Conservation (phyloP, 2,113 vertebrate species). For the Apistogramma diplotaenia region DNA sequence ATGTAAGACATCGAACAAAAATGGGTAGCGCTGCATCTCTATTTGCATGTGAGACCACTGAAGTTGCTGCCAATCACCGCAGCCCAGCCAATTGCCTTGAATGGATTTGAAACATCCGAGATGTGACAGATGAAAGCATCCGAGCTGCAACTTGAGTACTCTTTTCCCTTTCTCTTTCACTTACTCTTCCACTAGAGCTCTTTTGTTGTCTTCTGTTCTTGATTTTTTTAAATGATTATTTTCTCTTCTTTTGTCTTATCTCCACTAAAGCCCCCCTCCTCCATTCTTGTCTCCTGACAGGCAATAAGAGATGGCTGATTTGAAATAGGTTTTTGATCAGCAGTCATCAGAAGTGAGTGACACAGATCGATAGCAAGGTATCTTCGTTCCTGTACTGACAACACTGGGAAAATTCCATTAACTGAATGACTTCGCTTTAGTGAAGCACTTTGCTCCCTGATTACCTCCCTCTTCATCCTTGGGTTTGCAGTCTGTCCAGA, state of each 20-base stretch:
- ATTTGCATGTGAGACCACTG: not conserved
- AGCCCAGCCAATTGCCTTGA: not conserved
- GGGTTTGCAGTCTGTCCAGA: not conserved
- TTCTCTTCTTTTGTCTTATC: not conserved
- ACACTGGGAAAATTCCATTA: conserved; percentile 56
- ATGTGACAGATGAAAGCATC: conserved; percentile 1
- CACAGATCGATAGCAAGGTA: conserved; percentile 51
- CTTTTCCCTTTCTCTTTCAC: not conserved
- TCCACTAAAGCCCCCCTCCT: not conserved
- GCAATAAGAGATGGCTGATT: conserved; percentile 46
- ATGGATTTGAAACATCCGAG: not conserved
- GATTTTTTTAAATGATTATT: not conserved
- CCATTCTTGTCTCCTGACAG: conserved; percentile 12
- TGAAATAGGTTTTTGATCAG: conserved; percentile 64
- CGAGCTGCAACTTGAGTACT: not conserved
- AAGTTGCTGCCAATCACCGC: not conserved
- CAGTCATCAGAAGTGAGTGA: conserved; percentile 53
- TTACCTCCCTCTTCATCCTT: conserved; percentile 26
- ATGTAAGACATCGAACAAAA: not conserved
- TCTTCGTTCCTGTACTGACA: conserved; percentile 41
- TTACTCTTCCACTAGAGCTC: not conserved
- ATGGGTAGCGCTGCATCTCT: not conserved
- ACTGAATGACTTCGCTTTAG: conserved; percentile 44
- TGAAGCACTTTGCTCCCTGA: conserved; percentile 31
- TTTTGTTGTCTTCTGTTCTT: not conserved